Conservation (phyloP, 2,888 invertebrate species). For the Xestia c-nigrum region DNA sequence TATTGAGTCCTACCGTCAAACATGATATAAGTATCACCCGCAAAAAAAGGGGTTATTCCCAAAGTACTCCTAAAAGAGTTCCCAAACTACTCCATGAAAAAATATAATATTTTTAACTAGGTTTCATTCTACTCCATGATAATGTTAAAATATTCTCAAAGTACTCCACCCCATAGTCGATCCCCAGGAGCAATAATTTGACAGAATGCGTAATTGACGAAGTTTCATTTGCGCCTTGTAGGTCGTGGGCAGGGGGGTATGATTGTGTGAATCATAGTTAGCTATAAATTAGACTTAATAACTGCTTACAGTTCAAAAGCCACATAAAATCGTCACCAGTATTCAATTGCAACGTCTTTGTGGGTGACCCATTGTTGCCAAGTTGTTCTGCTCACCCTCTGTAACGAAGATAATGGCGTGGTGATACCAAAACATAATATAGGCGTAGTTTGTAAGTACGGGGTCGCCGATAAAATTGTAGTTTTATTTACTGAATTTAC, state of each 20-base stretch:
- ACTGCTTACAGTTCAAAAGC: conserved; percentile 19
- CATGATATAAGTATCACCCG: too few relatives aligned
- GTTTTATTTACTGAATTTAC: conserved; percentile 18
- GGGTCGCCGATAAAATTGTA: conserved; percentile 17
- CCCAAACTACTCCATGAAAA: too few relatives aligned
- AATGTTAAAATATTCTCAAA: too few relatives aligned
- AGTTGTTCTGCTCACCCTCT: conserved; percentile 49
- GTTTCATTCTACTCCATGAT: too few relatives aligned
- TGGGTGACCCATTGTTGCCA: conserved; percentile 27
- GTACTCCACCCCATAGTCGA: too few relatives aligned
- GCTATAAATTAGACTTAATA: conserved; percentile 39
- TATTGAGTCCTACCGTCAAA: too few relatives aligned
- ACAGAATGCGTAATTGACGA: too few relatives aligned
- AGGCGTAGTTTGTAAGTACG: conserved; percentile 28
- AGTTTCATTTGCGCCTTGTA: too few relatives aligned
- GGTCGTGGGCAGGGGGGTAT: neutral
- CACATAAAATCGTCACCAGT: conserved; percentile 20
- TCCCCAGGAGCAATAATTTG: too few relatives aligned
- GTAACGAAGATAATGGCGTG: conserved; percentile 42
- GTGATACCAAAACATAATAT: conserved; percentile 26
- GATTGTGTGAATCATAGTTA: conserved; percentile 36
- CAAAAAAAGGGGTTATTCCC: too few relatives aligned
- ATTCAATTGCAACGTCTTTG: conserved; percentile 25
- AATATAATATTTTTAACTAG: too few relatives aligned
- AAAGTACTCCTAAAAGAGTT: too few relatives aligned